Base-by-base conservation (phyloP, 2,113 vertebrate species). In the Nerophis lumbriciformis region DNA sequence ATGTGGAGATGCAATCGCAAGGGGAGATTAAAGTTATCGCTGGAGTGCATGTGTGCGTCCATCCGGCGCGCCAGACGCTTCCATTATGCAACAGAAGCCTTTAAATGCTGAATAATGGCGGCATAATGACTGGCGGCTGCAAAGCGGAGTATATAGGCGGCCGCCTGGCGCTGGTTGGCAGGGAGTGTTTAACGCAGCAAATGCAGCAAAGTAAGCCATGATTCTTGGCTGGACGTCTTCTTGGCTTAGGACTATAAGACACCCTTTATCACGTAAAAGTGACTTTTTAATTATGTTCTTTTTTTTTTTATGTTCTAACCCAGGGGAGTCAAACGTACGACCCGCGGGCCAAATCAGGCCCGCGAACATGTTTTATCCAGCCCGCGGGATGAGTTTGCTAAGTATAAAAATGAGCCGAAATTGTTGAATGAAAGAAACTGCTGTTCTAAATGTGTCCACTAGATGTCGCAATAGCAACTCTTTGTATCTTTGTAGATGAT, bases 1-100 rank as follows among this genome's bases (percentile, higher is more conserved):
- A 71, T 38, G 53, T 8, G 10, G 52, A 82, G 84, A 82, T 86
- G 71, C 76, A 81, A 85, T 78, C 63, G 12, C 12, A 11, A 12
- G 19, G 48, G 61, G 59, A 78, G 83, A 87, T 84, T 82, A 85
- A 61, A 61, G 59, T 63, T 66, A 63, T 56, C 52, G 47, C 55
- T 5, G 68, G 63, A 15, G 66, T 49, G 71, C 38, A 45, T 48
- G 56, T 51, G 62, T 12, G 39, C 54, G 50, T 66, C 62, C 65
- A 57, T 57, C 39, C 55, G 38, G 16, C 38, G 21, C 39, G 5
- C 55, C 16, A 35, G 45, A 71, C 65, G 66, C 69, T 69, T 77
- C 73, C 59, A 71, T 84, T 83, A 78, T 63, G 71, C 56, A 75
- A 81, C 48, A 12, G 11, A 45, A 45, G 51, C 7, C 67, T 67